Conservation (phyloP, 2,797 vertebrate genomes). For the Huso huso region DNA sequence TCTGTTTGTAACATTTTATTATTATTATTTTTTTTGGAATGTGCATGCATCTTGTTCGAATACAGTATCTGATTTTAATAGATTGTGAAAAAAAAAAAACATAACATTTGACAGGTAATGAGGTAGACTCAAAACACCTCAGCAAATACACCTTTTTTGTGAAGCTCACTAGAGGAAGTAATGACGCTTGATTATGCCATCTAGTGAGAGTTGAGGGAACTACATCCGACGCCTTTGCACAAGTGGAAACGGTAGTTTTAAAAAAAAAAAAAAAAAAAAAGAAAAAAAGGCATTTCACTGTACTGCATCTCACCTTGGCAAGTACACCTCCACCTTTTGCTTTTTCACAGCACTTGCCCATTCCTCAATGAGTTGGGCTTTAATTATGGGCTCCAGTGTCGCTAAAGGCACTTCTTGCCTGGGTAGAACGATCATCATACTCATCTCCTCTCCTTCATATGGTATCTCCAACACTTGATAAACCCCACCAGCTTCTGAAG, state of each 20-base stretch:
- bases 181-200: too few species aligned
- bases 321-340: constrained; percentile 93
- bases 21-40: not conserved
- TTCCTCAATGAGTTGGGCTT: constrained; percentile 82
- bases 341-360: constrained; percentile 93
- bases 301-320: constrained; percentile 73
- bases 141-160: too few species aligned
- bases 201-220: not conserved
- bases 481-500: constrained; percentile 89
- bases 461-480: constrained; percentile 97
- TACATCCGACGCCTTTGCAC: not conserved
- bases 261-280: too few species aligned
- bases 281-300: not conserved
- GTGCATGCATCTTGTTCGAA: too few species aligned
- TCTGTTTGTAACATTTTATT: not conserved
- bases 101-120: too few species aligned
- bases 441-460: constrained; percentile 86
- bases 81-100: too few species aligned
- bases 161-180: too few species aligned
- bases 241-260: not conserved
- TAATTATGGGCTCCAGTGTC: constrained; percentile 83
- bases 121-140: too few species aligned
- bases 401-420: constrained; percentile 90
- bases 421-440: constrained; percentile 89
- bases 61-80: too few species aligned